Percentiles rank a stretch among this genome's conserved stretches.
Evolutionary conservation across 2,113 vertebrate genomes (phyloP).

Genomic region (Clinocottus analis): DNA sequence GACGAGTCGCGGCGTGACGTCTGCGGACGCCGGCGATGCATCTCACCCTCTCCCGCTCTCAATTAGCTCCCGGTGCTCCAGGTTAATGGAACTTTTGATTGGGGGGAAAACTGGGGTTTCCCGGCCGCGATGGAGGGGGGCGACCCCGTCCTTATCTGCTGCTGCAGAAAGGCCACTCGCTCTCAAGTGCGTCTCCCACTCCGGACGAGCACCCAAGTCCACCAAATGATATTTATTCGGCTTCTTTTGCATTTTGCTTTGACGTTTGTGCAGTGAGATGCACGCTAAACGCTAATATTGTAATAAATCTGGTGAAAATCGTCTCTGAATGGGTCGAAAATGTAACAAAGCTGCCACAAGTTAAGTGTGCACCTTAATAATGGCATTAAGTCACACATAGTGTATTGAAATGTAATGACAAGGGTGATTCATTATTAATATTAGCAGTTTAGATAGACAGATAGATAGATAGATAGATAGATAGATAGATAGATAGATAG

Average conservation of each 20-base stretch:
- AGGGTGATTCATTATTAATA: not conserved
- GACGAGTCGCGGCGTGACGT: constrained; percentile 40
- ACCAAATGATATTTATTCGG: not conserved
- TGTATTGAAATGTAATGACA: not conserved
- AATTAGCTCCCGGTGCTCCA: constrained; percentile 77
- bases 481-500: too few species aligned
- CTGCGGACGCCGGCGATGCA: constrained; percentile 36
- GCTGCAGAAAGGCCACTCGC: constrained; percentile 40
- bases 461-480: too few species aligned
- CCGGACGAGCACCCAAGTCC: constrained; percentile 7
- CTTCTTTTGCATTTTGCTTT: not conserved
- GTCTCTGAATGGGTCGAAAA: not conserved
- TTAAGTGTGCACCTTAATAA: too few species aligned
- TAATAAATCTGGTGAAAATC: not conserved
- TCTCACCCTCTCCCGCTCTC: constrained; percentile 66
- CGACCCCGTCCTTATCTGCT: constrained; percentile 69
- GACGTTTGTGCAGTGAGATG: not conserved
- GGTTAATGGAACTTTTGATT: constrained; percentile 83
- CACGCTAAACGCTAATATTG: too few species aligned
- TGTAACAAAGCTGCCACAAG: not conserved
- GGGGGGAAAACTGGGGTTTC: constrained; percentile 63
- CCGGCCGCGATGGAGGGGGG: constrained; percentile 33
- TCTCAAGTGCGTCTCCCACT: constrained; percentile 13
- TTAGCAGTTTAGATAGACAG: too few species aligned
- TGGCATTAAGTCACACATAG: not conserved